Conservation (phyloP, 2,888 invertebrate genomes). For the Entomobrya proxima region DNA sequence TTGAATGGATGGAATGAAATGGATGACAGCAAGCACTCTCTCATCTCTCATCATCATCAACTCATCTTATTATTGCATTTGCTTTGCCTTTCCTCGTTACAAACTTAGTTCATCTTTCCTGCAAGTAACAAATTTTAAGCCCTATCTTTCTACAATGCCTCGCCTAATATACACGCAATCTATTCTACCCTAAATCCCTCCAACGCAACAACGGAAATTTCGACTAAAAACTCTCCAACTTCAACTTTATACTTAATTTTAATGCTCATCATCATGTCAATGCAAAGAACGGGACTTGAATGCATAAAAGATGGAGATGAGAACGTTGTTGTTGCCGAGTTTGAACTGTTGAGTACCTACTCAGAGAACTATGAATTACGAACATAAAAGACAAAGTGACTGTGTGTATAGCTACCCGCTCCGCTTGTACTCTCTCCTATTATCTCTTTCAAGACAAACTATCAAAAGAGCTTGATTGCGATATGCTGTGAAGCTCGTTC, state of each 20-base stretch:
- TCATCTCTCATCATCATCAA: slow-evolving; percentile 50
- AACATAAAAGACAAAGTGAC: no score
- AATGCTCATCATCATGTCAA: slow-evolving; percentile 23
- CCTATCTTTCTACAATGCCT: background rate
- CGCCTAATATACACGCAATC: background rate
- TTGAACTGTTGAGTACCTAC: no score
- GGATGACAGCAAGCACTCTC: slow-evolving; percentile 47
- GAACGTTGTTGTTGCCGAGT: background rate
- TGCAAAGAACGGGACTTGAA: slow-evolving; percentile 11
- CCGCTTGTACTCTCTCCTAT: background rate
- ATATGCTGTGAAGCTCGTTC: slow-evolving; percentile 6
- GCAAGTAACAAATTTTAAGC: background rate
- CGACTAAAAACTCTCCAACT: slow-evolving; percentile 6
- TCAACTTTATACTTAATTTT: slow-evolving; percentile 24
- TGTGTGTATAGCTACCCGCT: no score
- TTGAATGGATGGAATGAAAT: slow-evolving; percentile 58
- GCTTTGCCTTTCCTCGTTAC: slow-evolving; percentile 37
- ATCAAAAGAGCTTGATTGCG: background rate
- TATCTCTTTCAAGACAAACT: slow-evolving; percentile 8
- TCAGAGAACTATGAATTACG: no score
- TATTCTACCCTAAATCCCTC: background rate
- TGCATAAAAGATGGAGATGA: background rate
- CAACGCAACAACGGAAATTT: slow-evolving; percentile 35
- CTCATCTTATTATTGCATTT: slow-evolving; percentile 61
- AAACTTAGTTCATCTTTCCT: background rate